A percentile compares a stretch with the other conserved stretches of the same genome.
These are phyloP conservation scores for Eubasilissa regina DNA, from an alignment of 1,140 invertebrate genomes.

Conservation along the genomic window DNA sequence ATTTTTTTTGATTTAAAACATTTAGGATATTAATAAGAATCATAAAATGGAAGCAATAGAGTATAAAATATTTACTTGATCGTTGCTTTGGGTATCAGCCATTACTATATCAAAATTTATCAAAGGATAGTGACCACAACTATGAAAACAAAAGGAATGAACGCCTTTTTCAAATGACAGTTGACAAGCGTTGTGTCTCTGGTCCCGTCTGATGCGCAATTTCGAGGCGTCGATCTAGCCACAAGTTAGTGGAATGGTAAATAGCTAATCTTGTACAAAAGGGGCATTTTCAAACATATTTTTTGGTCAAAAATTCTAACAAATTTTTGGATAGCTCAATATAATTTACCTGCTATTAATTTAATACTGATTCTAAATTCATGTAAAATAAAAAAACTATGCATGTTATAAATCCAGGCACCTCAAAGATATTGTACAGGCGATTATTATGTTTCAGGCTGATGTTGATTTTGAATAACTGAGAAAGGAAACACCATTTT, in stretches of 20 bases:
- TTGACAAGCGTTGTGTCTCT: constrained; percentile 26
- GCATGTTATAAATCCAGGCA: no score
- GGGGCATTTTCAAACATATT: neutral
- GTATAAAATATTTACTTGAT: constrained; percentile 33
- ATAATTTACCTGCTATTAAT: no score
- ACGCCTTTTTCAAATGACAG: constrained; percentile 37
- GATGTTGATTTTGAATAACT: no score
- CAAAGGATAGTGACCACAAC: constrained; percentile 9
- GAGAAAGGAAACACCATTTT: no score
- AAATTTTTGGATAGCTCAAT: no score
- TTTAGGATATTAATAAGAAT: constrained; percentile 60
- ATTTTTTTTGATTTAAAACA: neutral
- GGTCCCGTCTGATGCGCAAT: neutral
- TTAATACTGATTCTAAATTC: no score
- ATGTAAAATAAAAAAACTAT: no score
- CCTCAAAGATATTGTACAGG: no score
- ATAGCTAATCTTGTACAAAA: neutral
- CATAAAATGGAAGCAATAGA: constrained; percentile 69
- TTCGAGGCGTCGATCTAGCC: neutral
- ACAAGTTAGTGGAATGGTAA: neutral
- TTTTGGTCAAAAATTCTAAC: no score
- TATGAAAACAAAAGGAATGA: constrained; percentile 36
- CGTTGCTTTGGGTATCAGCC: constrained; percentile 22
- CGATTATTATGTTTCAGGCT: no score
- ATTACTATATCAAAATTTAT: constrained; percentile 8